Evolutionary conservation across 2,888 invertebrate genomes (phyloP), one percentile per base, ranked within the genome.

Genomic region (Mesoligia furuncula): DNA sequence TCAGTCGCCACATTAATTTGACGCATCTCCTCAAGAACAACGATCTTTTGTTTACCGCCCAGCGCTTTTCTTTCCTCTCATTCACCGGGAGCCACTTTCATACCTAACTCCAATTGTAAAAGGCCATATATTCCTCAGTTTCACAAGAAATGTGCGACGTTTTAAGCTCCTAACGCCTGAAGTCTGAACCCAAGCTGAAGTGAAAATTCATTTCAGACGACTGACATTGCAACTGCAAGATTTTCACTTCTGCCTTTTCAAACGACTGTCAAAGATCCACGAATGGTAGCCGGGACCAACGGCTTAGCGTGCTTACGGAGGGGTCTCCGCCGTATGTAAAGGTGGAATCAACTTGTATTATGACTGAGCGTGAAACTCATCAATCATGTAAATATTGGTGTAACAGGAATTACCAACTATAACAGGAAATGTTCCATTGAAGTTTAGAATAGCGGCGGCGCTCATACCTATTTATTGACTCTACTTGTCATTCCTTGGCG

Each of bases 401-500:
- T 79, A 84, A 85, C 82, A 84, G 84, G 80, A 87, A 87, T 88
- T 85, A 87, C 69, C 45, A 82, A 85, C 87, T 90, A 88, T 89
- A 89, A 88, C 87, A 85, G 86, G 88, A 89, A 88, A 88, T 88
- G 86, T 89, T 87, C 84, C 87, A 90, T 86, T 87, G 86, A 85
- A 88, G 89, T 89, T 90, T 84, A 88, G 87, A 90, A 90, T 87
- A 87, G 89, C 84, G 82, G 51, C 82, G 78, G 81, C 74, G 83
- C 85, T 87, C 89, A 85, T 85, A 88, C 89, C 87, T 89, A 89
- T 87, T 89, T 88, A 86, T 87, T 88, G 81, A 84, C 84, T 85
- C 78, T 81, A 87, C 87, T 83, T 89, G 90, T 90, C 88, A 88
- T 89, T 79, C 81, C 80, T 86, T 91, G 91, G 91, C 91, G 67